Base-by-base conservation (phyloP, 2,888 invertebrate species). In the Azorinus chamasolen region DNA sequence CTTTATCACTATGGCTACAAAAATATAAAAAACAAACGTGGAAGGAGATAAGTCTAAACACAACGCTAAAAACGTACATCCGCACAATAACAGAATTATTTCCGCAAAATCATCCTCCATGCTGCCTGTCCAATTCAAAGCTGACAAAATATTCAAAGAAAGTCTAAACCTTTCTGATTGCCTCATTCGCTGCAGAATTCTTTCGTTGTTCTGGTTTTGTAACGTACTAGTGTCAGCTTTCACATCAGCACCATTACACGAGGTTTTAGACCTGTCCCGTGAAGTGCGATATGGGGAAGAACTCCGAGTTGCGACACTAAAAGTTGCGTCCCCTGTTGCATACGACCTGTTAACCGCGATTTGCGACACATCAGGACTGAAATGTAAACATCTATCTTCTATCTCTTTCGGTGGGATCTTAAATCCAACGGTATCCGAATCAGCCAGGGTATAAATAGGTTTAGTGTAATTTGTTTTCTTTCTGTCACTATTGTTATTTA, bases 311-410 rank as follows among this genome's bases (percentile, higher is more conserved):
- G 79, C 79, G 0, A 80, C 72, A 69, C 75, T 80, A 14, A 75
- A 72, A 4, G 79, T 72, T 10, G 72, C 55, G 18, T 75, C 69
- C n/a, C 79, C 79, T 39, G 45, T 75, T 2, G 76, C 79, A 41
- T 80, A 80, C 4, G 79, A 80, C 22, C 79, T 64, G 51, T 80
- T 63, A 5, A 80, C 72, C 3, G 72, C 25, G 18, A 80, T 80
- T n/a, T 54, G 51, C 16, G 78, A 50, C n/a, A 79, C 57, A 0
- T 74, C 48, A 5, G 65, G 51, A 10, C 74, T 68, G 25, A 41
- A 32, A 45, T 32, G 59, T 6, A 46, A 12, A 22, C 51, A 43
- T 46, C 45, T 71, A 6, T 50, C 48, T n/a, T 68, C 77, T 4
- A 62, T 22, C n/a, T 61, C 54, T 32, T 53, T 61, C 5, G 43